Percentiles rank a stretch among this genome's conserved stretches.
phyloP scores from a whole-genome alignment of 2,888 invertebrate genomes.

The Drosophila borealis region DNA sequence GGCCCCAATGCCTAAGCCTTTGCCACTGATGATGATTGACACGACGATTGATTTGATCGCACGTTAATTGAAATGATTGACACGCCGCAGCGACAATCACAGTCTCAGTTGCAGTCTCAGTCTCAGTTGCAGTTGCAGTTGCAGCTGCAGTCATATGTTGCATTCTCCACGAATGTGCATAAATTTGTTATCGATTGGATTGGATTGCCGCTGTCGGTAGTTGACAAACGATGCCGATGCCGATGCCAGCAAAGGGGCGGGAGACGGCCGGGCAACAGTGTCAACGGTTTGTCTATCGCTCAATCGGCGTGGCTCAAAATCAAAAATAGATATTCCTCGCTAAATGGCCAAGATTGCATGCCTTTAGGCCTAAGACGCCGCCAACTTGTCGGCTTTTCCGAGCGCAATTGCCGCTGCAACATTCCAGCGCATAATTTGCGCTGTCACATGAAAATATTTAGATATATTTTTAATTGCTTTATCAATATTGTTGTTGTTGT shows the following conservation, averaged over 20 bases:
- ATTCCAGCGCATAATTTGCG: slow-evolving; percentile 74
- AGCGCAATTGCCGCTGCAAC: slow-evolving; percentile 48
- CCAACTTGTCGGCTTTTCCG: slow-evolving; percentile 29
- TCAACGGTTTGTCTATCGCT: slow-evolving; percentile 74
- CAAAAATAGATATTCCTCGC: slow-evolving; percentile 66
- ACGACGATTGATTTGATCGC: slow-evolving; percentile 77
- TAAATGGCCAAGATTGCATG: slow-evolving; percentile 42
- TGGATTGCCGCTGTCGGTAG: slow-evolving; percentile 10
- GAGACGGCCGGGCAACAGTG: slow-evolving; percentile 33
- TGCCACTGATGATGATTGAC: slow-evolving; percentile 73
- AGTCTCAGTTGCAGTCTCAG: slow-evolving; percentile 31
- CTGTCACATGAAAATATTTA: slow-evolving; percentile 68
- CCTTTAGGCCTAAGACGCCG: slow-evolving; percentile 15
- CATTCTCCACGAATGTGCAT: slow-evolving; percentile 21
- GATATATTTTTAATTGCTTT: slow-evolving; percentile 80
- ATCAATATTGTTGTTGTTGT: slow-evolving; percentile 59
- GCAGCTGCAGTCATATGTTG: slow-evolving; percentile 19
- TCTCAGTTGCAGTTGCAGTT: slow-evolving; percentile 7
- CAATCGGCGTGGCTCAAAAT: slow-evolving; percentile 62
- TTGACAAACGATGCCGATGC: slow-evolving; percentile 50
- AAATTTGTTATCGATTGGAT: slow-evolving; percentile 5
- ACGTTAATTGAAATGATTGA: slow-evolving; percentile 79
- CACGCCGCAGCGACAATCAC: slow-evolving; percentile 38
- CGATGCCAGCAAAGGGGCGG: background rate
- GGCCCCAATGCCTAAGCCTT: slow-evolving; percentile 32